phyloP scores from a whole-genome alignment of 2,888 invertebrate genomes.

The Kuschelorhynchus macadamiae region DNA sequence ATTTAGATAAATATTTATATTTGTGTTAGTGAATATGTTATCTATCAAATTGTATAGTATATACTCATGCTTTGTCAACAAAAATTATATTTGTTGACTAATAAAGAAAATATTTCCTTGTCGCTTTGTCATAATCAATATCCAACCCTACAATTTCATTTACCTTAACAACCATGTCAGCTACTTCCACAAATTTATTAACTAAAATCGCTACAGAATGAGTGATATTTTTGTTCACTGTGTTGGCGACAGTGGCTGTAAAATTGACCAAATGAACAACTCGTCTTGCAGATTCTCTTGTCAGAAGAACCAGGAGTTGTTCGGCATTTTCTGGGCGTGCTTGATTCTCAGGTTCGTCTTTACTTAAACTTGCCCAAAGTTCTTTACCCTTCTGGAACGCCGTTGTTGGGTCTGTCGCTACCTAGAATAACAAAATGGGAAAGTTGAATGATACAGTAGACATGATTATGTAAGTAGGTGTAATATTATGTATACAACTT shows the following conservation, averaged over 20 bases:
- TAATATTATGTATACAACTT: too few relatives aligned
- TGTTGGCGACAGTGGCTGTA: slow-evolving; percentile 72
- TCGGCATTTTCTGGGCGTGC: slow-evolving; percentile 84
- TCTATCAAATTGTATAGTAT: too few relatives aligned
- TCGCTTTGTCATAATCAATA: too few relatives aligned
- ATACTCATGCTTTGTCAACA: too few relatives aligned
- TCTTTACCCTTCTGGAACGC: slow-evolving; percentile 83
- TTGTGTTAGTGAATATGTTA: too few relatives aligned
- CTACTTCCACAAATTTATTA: slow-evolving; percentile 73
- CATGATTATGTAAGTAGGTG: too few relatives aligned
- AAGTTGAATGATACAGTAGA: too few relatives aligned
- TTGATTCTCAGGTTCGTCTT: slow-evolving; percentile 89
- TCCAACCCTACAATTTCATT: slow-evolving; percentile 29
- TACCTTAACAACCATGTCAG: slow-evolving; percentile 79
- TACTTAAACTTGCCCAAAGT: slow-evolving; percentile 79
- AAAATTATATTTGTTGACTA: too few relatives aligned
- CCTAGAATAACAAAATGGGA: slow-evolving; percentile 70
- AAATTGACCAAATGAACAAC: slow-evolving; percentile 86
- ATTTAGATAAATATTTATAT: too few relatives aligned
- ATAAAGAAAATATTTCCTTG: too few relatives aligned
- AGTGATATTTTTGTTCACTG: slow-evolving; percentile 71
- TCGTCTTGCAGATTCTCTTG: slow-evolving; percentile 83
- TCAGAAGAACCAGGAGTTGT: slow-evolving; percentile 81
- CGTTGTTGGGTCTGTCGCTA: slow-evolving; percentile 83
- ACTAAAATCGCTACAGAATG: slow-evolving; percentile 61